phyloP scores from a whole-genome alignment of 35 echinoderm and acorn worm genomes.

The Strongylocentrotus purpuratus region DNA sequence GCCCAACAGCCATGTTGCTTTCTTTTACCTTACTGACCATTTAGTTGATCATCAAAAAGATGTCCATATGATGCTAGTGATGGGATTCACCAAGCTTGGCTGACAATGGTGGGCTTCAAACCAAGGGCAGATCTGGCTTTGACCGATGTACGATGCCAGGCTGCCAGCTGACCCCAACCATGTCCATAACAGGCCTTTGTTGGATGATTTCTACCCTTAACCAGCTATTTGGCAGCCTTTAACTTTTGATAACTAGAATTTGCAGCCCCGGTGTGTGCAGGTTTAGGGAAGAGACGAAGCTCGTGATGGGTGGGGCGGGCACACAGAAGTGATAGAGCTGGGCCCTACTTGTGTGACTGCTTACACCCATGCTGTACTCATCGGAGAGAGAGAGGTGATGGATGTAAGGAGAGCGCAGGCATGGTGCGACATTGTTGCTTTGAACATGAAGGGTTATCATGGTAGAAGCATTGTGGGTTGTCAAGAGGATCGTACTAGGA shows the following conservation, averaged over 20 bases:
- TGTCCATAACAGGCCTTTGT: slow-evolving; percentile 24
- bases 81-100: background rate
- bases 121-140: slow-evolving; percentile 20
- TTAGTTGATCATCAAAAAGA: background rate
- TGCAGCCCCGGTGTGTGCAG: slow-evolving; percentile 20
- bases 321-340: background rate
- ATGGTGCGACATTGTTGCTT: slow-evolving; percentile 53
- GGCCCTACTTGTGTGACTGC: slow-evolving; percentile 31
- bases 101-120: background rate
- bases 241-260: slow-evolving; percentile 16
- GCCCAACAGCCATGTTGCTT: background rate
- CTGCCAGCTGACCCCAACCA: slow-evolving; percentile 23
- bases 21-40: background rate
- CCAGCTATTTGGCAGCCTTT: slow-evolving; percentile 1
- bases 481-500: slow-evolving; percentile 34
- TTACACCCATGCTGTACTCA: slow-evolving; percentile 28
- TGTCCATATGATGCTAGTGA: slow-evolving; percentile 18
- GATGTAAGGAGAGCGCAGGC: slow-evolving; percentile 23
- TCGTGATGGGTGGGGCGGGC: slow-evolving; percentile 5
- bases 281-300: slow-evolving; percentile 18
- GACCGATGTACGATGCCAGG: slow-evolving; percentile 29
- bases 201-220: slow-evolving; percentile 1
- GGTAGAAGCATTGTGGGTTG: slow-evolving; percentile 19
- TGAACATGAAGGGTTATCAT: slow-evolving; percentile 46
- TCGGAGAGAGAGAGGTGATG: slow-evolving; percentile 4